phyloP scores from a whole-genome alignment of 2,888 invertebrate species.

The Polylopha cassiicola region DNA sequence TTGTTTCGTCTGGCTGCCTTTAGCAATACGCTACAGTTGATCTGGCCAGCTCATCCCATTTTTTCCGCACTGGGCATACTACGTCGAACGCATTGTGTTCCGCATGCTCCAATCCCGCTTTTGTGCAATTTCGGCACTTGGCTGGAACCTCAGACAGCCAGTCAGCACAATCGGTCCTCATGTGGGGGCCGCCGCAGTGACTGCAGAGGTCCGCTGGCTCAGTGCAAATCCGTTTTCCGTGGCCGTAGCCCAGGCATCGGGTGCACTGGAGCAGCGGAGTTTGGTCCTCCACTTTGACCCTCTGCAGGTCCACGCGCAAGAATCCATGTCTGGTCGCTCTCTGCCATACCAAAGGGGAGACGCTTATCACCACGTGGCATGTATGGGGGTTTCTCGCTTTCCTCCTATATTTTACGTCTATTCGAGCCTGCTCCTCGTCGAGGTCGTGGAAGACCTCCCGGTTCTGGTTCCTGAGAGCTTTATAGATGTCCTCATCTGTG shows the following conservation, averaged over 20 bases:
- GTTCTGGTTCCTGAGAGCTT: constrained; percentile 7
- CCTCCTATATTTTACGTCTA: background rate
- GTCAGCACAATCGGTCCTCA: background rate
- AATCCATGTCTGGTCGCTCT: background rate
- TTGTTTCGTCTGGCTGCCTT: no score
- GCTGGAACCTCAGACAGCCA: background rate
- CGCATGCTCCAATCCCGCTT: background rate
- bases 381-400: constrained; percentile 9
- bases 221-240: constrained; percentile 3
- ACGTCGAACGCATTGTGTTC: constrained; percentile 2
- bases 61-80: constrained; percentile 1
- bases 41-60: background rate
- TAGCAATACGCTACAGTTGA: constrained; percentile 1
- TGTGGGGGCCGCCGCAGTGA: constrained; percentile 8
- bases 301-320: constrained; percentile 4
- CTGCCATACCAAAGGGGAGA: background rate
- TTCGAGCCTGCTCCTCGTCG: background rate
- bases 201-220: background rate
- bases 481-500: constrained; percentile 8
- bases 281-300: background rate
- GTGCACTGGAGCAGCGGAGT: constrained; percentile 7
- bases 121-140: constrained; percentile 1
- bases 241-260: constrained; percentile 4
- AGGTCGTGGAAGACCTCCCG: background rate
- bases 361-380: constrained; percentile 1